phyloP scores from a whole-genome alignment of 2,888 invertebrate genomes.

The Oxycera nigricornis region DNA sequence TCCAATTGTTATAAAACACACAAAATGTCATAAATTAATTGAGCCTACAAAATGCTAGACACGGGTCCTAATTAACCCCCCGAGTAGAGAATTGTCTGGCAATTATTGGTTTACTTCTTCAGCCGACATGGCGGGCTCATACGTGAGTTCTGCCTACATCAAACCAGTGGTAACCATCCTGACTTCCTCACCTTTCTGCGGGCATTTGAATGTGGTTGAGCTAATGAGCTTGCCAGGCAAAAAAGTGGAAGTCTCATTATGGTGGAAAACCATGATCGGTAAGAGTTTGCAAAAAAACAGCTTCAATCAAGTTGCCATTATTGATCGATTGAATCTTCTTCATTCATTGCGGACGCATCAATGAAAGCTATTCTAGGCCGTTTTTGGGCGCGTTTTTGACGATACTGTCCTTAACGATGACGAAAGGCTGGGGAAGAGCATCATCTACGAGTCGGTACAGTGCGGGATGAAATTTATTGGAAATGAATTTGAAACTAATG shows the following conservation, averaged over 20 bases:
- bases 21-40: conserved; percentile 18
- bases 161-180: neutral
- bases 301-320: neutral
- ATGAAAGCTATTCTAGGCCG: conserved; percentile 28
- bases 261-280: conserved; percentile 11
- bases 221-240: conserved; percentile 19
- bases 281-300: conserved; percentile 4
- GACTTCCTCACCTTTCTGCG: too few species aligned
- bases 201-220: too few species aligned
- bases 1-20: conserved; percentile 4
- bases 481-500: too few species aligned
- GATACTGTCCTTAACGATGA: too few species aligned
- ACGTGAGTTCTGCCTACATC: conserved; percentile 22
- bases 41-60: neutral
- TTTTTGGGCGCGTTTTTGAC: neutral
- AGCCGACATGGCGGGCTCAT: conserved; percentile 1
- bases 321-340: conserved; percentile 22
- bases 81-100: conserved; percentile 15
- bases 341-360: conserved; percentile 30
- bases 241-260: conserved; percentile 17
- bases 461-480: too few species aligned
- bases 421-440: too few species aligned
- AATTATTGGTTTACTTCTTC: conserved; percentile 29
- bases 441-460: too few species aligned
- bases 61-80: conserved; percentile 24